A percentile compares a stretch with the other conserved stretches of the same genome.
These are phyloP conservation scores for Antigone vipio DNA, from an alignment of 2,113 vertebrate genomes.

Conservation along the genomic window DNA sequence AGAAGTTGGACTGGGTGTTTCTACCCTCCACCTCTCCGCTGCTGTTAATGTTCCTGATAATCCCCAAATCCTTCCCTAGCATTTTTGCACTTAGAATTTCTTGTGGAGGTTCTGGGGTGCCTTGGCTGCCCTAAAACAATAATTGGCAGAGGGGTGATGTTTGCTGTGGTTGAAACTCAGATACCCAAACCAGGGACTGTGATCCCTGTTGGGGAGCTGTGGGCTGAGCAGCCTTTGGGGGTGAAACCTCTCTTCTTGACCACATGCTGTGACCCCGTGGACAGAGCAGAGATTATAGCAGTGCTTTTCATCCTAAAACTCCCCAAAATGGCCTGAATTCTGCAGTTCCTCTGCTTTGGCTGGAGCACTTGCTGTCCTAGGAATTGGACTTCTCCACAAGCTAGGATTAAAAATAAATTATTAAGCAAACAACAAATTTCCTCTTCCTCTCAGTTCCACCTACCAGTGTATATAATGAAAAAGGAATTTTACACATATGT, in stretches of 20 bases:
- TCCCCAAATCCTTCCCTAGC: not conserved
- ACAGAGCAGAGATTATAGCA: not conserved
- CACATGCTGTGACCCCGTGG: fast-evolving
- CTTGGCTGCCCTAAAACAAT: not conserved
- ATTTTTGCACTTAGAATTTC: not conserved
- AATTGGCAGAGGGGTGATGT: not conserved
- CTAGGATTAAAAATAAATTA: not conserved
- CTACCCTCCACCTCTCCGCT: not conserved
- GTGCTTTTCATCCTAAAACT: not conserved
- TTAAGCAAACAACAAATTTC: not conserved
- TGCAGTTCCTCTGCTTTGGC: not conserved
- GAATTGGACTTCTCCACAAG: not conserved
- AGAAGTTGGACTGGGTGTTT: not conserved
- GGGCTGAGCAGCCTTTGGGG: not conserved
- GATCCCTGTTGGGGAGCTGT: not conserved
- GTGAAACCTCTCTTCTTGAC: not conserved
- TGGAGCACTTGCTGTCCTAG: not conserved
- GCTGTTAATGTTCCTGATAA: not conserved
- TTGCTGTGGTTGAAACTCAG: not conserved
- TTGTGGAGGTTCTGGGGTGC: not conserved
- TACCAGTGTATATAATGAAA: not conserved
- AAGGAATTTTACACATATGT: not conserved
- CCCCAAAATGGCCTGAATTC: not conserved
- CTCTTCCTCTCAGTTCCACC: not conserved
- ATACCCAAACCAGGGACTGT: fast-evolving